phyloP scores from a whole-genome alignment of 2,888 invertebrate genomes.

The Zygothrica quintamaculata region DNA sequence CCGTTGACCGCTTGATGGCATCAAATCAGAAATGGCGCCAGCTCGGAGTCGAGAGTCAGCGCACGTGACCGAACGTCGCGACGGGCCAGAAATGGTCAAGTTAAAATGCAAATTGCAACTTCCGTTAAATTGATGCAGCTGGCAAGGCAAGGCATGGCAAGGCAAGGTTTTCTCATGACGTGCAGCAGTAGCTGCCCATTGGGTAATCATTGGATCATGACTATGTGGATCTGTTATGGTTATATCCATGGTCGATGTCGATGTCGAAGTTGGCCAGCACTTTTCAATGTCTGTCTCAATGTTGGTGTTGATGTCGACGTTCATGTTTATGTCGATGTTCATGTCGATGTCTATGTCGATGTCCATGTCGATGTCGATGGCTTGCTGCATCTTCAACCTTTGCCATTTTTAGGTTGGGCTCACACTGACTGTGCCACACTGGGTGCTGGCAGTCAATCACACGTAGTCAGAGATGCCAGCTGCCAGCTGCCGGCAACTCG shows the following conservation, averaged over 20 bases:
- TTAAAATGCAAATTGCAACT: constrained; percentile 78
- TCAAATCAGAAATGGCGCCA: constrained; percentile 73
- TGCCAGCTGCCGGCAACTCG: constrained; percentile 24
- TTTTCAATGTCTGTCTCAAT: background rate
- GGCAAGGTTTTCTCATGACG: constrained; percentile 50
- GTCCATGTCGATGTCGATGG: constrained; percentile 6
- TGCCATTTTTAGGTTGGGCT: constrained; percentile 35
- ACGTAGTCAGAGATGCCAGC: constrained; percentile 60
- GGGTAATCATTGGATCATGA: constrained; percentile 36
- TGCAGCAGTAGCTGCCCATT: constrained; percentile 43
- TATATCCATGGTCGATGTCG: background rate
- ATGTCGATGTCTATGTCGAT: constrained; percentile 8
- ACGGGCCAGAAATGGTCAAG: constrained; percentile 62
- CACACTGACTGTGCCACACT: constrained; percentile 13
- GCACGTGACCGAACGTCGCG: constrained; percentile 52
- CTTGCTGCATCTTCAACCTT: constrained; percentile 47
- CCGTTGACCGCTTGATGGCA: constrained; percentile 47
- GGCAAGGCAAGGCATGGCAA: too few species aligned
- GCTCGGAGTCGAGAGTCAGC: constrained; percentile 14
- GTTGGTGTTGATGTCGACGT: constrained; percentile 8
- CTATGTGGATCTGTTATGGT: constrained; percentile 14
- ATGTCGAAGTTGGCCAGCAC: background rate
- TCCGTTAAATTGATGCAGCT: constrained; percentile 77
- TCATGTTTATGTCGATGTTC: background rate
- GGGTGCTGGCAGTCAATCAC: constrained; percentile 65